Conservation (phyloP, 2,888 invertebrate species). For the Serrognathus titanus region DNA sequence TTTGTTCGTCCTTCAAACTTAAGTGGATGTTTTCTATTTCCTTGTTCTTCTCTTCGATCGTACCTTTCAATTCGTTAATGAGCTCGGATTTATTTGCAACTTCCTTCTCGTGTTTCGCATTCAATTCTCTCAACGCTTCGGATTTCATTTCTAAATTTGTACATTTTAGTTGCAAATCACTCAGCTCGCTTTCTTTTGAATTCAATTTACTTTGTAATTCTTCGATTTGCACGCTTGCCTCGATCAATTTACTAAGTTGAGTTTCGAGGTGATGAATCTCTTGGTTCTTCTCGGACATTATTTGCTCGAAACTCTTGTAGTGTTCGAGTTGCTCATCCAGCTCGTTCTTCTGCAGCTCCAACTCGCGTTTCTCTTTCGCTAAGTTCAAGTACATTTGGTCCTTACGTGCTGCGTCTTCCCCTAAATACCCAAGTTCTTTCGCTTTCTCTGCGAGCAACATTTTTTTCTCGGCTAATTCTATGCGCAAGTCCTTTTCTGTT, state of each 20-base stretch:
- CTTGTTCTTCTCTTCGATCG: conserved; percentile 32
- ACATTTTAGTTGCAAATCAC: conserved; percentile 45
- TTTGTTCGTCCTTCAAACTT: conserved; percentile 17
- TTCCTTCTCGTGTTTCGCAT: conserved; percentile 37
- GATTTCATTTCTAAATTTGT: conserved; percentile 47
- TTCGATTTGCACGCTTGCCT: conserved; percentile 14
- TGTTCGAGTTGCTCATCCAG: conserved; percentile 52
- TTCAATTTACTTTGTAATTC: conserved; percentile 17
- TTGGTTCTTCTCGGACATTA: conserved; percentile 56
- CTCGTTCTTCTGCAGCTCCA: conserved; percentile 53
- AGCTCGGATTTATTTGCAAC: conserved; percentile 33
- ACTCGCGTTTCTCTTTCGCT: conserved; percentile 56
- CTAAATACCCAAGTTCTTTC: conserved; percentile 53
- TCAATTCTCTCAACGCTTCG: conserved; percentile 25
- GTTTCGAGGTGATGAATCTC: conserved; percentile 51
- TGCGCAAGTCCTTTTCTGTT: conserved; percentile 50
- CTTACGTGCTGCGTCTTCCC: conserved; percentile 56
- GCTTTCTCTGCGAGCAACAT: conserved; percentile 55
- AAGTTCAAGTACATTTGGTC: conserved; percentile 58
- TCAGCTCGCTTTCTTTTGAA: conserved; percentile 32
- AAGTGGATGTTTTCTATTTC: conserved; percentile 5
- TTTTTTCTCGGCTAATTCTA: conserved; percentile 57
- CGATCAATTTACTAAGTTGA: conserved; percentile 40
- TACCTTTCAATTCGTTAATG: conserved; percentile 37
- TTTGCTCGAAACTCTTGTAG: conserved; percentile 53